A percentile compares a stretch with the other conserved stretches of the same genome.
Conservation (phyloP, 2,888 invertebrate species). For the Eristalis intricaria region DNA sequence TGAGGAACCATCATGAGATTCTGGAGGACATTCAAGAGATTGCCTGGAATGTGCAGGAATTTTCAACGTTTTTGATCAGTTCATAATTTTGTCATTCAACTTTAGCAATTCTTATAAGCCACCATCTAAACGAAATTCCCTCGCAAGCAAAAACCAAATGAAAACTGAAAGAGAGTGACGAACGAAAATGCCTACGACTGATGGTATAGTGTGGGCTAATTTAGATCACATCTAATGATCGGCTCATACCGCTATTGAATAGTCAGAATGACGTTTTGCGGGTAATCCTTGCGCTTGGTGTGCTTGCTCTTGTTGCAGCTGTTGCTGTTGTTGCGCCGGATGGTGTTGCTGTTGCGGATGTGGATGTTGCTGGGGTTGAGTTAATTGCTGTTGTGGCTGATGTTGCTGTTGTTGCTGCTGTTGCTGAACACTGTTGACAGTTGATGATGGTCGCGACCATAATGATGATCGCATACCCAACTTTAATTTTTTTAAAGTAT, state of each 20-base stretch:
- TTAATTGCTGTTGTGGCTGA: slow-evolving; percentile 71
- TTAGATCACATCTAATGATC: slow-evolving; percentile 29
- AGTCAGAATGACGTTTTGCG: slow-evolving; percentile 86
- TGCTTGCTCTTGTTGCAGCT: slow-evolving; percentile 73
- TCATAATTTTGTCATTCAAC: no score
- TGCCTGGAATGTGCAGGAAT: no score
- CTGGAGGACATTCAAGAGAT: no score
- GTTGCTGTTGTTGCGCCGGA: slow-evolving; percentile 50
- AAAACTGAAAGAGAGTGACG: slow-evolving; percentile 29
- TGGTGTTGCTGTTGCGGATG: slow-evolving; percentile 70
- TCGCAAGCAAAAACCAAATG: slow-evolving; percentile 18
- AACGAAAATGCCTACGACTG: slow-evolving; percentile 40
- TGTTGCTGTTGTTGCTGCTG: slow-evolving; percentile 77
- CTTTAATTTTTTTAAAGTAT: slow-evolving; percentile 88
- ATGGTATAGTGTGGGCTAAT: slow-evolving; percentile 19
- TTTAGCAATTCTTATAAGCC: background rate
- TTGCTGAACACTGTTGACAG: slow-evolving; percentile 78
- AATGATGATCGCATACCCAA: slow-evolving; percentile 86
- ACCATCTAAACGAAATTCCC: slow-evolving; percentile 3
- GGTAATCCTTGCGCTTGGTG: slow-evolving; percentile 80
- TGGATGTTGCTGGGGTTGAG: slow-evolving; percentile 54
- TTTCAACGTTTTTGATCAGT: no score
- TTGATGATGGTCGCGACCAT: slow-evolving; percentile 85
- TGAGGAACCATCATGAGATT: no score
- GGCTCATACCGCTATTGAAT: slow-evolving; percentile 88